Evolutionary conservation across 2,113 vertebrate genomes (phyloP).

Genomic region (Plecotus auritus): DNA sequence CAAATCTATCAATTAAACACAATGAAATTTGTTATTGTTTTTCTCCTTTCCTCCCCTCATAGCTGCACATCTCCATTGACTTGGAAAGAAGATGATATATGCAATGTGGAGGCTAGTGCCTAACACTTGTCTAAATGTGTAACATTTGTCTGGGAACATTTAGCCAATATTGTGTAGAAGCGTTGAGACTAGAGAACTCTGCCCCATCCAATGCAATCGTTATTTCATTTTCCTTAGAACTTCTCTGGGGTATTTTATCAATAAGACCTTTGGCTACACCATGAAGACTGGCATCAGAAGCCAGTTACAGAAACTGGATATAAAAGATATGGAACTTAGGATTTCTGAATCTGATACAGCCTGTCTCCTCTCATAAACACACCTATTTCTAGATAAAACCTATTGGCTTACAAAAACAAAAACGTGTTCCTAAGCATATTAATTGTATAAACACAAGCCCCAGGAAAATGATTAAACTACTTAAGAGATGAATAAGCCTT

Average conservation of each 20-base stretch:
- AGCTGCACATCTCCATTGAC: constrained; percentile 34
- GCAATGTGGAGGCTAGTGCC: background rate
- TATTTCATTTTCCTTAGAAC: constrained; percentile 29
- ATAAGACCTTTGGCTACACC: background rate
- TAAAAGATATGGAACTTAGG: background rate
- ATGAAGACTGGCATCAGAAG: background rate
- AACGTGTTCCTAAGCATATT: constrained; percentile 47
- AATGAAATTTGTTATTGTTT: constrained; percentile 42
- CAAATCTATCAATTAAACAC: constrained; percentile 74
- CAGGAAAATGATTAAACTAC: constrained; percentile 40
- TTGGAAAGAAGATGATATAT: background rate
- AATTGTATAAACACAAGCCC: constrained; percentile 50
- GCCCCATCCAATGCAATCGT: background rate
- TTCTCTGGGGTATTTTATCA: constrained; percentile 44
- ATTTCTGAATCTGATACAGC: background rate
- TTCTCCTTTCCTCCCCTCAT: background rate
- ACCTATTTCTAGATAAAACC: constrained; percentile 33
- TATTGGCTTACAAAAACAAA: constrained; percentile 33
- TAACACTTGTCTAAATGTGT: background rate
- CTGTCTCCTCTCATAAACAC: constrained; percentile 13
- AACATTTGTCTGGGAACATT: background rate
- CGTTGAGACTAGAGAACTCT: background rate
- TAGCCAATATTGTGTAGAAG: background rate
- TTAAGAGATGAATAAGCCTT: constrained; percentile 26
- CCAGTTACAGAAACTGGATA: background rate